phyloP scores from a whole-genome alignment of 2,797 vertebrate genomes.

The Enteromius radiatus region DNA sequence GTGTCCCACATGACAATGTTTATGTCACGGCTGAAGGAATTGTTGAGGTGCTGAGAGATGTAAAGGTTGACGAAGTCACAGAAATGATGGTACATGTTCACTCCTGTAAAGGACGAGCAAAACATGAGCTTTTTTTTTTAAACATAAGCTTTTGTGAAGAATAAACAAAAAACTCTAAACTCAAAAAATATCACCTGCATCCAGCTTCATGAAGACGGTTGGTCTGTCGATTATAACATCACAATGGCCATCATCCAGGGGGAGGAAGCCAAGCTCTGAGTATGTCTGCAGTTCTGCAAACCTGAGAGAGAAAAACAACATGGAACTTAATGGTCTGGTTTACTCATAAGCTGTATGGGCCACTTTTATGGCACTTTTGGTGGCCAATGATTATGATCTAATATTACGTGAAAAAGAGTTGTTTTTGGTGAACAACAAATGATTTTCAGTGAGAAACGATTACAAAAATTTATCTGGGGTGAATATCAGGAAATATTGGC shows the following conservation, averaged over 20 bases:
- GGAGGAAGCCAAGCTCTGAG: slow-evolving; percentile 83
- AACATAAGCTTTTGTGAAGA: neutral
- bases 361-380: neutral
- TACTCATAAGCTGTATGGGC: neutral
- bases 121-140: neutral
- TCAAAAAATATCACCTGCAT: slow-evolving; percentile 83
- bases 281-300: slow-evolving; percentile 93
- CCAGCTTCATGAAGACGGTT: slow-evolving; percentile 95
- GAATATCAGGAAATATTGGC: neutral
- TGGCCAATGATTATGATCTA: neutral
- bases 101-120: slow-evolving; percentile 75
- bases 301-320: slow-evolving; percentile 28
- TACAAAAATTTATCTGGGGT: too few relatives aligned
- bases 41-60: slow-evolving; percentile 94
- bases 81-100: slow-evolving; percentile 99
- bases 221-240: slow-evolving; percentile 89
- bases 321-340: neutral
- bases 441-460: neutral
- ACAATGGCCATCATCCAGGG: slow-evolving; percentile 84
- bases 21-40: slow-evolving; percentile 91
- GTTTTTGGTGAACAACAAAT: neutral
- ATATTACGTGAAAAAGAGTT: neutral
- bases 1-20: slow-evolving; percentile 98
- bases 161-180: neutral
- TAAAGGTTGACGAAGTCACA: slow-evolving; percentile 98